Percentiles rank a stretch among this genome's conserved stretches.
These are phyloP conservation scores for Epiperipatus broadwayi DNA, from an alignment of 2,888 invertebrate species.

Conservation along the genomic window DNA sequence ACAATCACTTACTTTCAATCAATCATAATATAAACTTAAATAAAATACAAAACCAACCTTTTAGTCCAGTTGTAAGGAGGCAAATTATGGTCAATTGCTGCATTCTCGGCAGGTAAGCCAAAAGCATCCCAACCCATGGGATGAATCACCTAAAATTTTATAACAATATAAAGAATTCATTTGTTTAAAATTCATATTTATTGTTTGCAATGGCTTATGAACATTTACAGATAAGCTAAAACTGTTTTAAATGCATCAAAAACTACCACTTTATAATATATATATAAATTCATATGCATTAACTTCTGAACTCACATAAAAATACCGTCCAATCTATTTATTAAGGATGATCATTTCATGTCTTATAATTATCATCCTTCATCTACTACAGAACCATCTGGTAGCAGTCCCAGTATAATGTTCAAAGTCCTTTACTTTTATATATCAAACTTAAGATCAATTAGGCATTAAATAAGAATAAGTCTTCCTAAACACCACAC, in stretches of 20 bases:
- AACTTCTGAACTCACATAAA: too few relatives aligned
- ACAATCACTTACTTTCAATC: background rate
- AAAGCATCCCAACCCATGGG: slow-evolving; percentile 99
- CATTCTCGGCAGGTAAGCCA: slow-evolving; percentile 96
- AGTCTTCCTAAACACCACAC: too few relatives aligned
- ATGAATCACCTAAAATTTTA: slow-evolving; percentile 54
- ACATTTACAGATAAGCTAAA: background rate
- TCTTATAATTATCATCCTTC: too few relatives aligned
- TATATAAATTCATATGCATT: background rate
- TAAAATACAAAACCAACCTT: slow-evolving; percentile 22
- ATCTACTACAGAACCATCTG: too few relatives aligned
- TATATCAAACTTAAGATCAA: too few relatives aligned
- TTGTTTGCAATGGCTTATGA: background rate
- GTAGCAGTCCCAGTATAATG: too few relatives aligned
- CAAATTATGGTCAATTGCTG: slow-evolving; percentile 65
- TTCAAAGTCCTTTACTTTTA: too few relatives aligned
- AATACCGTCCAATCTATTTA: too few relatives aligned
- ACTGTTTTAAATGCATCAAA: background rate
- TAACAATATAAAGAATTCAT: background rate
- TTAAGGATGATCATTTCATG: too few relatives aligned
- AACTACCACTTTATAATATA: background rate
- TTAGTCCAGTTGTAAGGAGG: slow-evolving; percentile 71
- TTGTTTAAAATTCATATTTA: background rate
- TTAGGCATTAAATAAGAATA: too few relatives aligned
- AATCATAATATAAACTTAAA: slow-evolving; percentile 13